Evolutionary conservation across 2,113 vertebrate genomes (phyloP).

Genomic region (Opisthocomus hoazin): DNA sequence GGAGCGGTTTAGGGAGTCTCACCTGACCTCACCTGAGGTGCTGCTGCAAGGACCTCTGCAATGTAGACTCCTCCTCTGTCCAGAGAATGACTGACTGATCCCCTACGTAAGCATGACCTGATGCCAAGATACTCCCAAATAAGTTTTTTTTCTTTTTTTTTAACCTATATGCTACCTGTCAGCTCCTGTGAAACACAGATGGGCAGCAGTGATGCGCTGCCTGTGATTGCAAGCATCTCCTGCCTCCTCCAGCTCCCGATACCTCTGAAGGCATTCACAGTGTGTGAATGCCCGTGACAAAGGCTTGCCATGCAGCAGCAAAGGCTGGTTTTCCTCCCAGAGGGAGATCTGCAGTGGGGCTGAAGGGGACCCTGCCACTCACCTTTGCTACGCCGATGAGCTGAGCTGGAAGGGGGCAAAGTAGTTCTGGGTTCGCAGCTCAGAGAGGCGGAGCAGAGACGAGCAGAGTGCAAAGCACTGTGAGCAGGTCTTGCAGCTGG

Average conservation of each 20-base stretch:
- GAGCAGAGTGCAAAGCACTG: fast-evolving
- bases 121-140: not conserved
- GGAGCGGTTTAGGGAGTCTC: not conserved
- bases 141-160: not conserved
- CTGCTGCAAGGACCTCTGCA: not conserved
- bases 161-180: fast-evolving
- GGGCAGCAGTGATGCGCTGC: fast-evolving
- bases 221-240: not conserved
- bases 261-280: not conserved
- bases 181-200: not conserved
- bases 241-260: not conserved
- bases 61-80: not conserved
- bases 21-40: not conserved
- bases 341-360: not conserved
- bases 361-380: not conserved
- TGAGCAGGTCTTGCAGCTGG: not conserved
- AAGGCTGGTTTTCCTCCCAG: not conserved
- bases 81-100: not conserved
- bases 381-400: not conserved
- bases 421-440: not conserved
- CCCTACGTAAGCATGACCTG: not conserved
- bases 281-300: no score
- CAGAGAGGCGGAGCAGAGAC: not conserved
- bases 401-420: not conserved
- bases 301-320: not conserved